A percentile compares a stretch with the other conserved stretches of the same genome.
Conservation (phyloP, 2,888 invertebrate genomes). For the Lasioglossum lativentre region DNA sequence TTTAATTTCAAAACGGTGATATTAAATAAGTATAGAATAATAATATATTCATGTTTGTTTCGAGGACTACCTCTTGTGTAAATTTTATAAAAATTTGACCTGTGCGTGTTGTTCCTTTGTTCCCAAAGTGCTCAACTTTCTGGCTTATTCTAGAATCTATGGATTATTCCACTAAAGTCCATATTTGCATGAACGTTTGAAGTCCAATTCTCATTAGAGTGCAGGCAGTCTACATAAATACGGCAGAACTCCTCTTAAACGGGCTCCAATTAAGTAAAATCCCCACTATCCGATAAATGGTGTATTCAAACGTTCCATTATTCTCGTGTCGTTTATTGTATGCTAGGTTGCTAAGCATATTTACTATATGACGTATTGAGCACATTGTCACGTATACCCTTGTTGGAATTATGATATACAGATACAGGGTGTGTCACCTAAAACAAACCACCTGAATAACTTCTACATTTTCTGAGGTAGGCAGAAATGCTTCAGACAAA, state of each 20-base stretch:
- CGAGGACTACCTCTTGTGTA: neutral
- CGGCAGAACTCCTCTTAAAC: neutral
- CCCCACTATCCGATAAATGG: neutral
- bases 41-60: neutral
- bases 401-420: neutral
- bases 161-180: neutral
- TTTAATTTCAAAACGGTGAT: no score
- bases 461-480: no score
- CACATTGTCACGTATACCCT: neutral
- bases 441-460: no score
- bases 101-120: neutral
- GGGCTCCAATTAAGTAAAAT: neutral
- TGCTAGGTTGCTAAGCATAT: neutral
- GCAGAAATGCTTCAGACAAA: no score
- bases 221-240: neutral
- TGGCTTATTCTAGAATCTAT: neutral
- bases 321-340: neutral
- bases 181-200: slow-evolving; percentile 6
- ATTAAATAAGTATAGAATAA: no score
- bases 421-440: no score
- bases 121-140: neutral
- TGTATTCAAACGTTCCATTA: neutral
- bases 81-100: neutral
- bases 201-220: neutral
- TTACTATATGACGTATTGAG: neutral